Conservation (phyloP, 2,888 invertebrate species). For the Eueremaeus valkanovi region DNA sequence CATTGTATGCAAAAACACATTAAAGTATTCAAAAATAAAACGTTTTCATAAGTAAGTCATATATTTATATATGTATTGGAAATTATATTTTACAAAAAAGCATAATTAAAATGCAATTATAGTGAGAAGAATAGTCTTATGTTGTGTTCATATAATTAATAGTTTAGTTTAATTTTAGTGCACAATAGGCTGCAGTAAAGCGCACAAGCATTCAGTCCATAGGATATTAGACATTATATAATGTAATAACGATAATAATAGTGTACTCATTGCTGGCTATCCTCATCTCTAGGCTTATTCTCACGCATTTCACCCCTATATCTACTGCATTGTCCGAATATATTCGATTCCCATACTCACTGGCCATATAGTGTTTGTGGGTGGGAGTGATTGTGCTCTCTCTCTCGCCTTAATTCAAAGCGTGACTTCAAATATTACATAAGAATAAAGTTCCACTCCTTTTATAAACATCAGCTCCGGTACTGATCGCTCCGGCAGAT, state of each 20-base stretch:
- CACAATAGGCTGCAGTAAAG: too few relatives aligned
- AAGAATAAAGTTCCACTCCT: conserved; percentile 1
- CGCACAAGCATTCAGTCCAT: not conserved
- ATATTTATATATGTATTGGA: too few relatives aligned
- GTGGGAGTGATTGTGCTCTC: conserved; percentile 23
- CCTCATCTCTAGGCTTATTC: not conserved
- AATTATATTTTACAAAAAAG: too few relatives aligned
- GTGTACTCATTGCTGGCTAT: not conserved
- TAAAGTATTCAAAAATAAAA: too few relatives aligned
- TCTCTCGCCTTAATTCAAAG: conserved; percentile 19
- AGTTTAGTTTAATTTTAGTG: not conserved
- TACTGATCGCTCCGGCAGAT: conserved; percentile 11
- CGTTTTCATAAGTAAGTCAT: too few relatives aligned
- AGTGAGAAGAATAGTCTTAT: too few relatives aligned
- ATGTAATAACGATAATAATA: conserved; percentile 23
- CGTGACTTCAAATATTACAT: conserved; percentile 17
- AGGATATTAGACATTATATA: not conserved
- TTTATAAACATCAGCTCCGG: not conserved
- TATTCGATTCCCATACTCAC: not conserved
- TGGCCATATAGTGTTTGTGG: not conserved
- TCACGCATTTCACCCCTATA: conserved; percentile 11
- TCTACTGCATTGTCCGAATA: not conserved
- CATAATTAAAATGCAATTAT: conserved; percentile 32
- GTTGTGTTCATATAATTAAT: conserved; percentile 19
- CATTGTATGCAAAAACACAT: too few relatives aligned